Conservation (phyloP, 2,888 invertebrate species). For the Augochlorella aurata region DNA sequence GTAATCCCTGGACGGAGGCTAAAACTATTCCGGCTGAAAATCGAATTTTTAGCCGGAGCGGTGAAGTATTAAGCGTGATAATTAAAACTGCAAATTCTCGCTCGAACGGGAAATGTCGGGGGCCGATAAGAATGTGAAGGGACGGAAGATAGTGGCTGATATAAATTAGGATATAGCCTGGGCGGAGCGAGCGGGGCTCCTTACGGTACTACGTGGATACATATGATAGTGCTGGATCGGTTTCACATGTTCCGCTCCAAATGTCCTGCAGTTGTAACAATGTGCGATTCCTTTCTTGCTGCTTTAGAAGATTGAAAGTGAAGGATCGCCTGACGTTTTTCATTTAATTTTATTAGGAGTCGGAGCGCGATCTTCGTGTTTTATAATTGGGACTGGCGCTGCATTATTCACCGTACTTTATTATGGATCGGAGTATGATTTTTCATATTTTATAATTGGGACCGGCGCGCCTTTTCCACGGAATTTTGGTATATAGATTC, state of each 20-base stretch:
- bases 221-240: not conserved
- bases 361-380: not conserved
- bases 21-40: conserved; percentile 50
- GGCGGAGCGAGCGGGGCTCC: not conserved
- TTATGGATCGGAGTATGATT: no score
- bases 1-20: conserved; percentile 48
- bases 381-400: not conserved
- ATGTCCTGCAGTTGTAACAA: not conserved
- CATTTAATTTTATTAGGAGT: not conserved
- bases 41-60: conserved; percentile 51
- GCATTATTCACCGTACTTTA: no score
- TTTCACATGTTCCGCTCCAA: not conserved
- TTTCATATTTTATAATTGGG: no score
- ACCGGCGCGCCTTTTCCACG: no score
- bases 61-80: conserved; percentile 56
- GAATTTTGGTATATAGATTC: no score
- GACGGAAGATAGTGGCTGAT: not conserved
- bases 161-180: conserved; percentile 5
- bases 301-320: not conserved
- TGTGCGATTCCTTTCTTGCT: not conserved
- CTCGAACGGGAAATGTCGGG: not conserved
- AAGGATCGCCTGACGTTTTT: not conserved
- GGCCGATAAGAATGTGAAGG: conserved; percentile 23
- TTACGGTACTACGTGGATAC: not conserved
- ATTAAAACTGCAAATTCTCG: conserved; percentile 52